Conservation (phyloP, 2,113 vertebrate genomes). For the Nannospalax galili region DNA sequence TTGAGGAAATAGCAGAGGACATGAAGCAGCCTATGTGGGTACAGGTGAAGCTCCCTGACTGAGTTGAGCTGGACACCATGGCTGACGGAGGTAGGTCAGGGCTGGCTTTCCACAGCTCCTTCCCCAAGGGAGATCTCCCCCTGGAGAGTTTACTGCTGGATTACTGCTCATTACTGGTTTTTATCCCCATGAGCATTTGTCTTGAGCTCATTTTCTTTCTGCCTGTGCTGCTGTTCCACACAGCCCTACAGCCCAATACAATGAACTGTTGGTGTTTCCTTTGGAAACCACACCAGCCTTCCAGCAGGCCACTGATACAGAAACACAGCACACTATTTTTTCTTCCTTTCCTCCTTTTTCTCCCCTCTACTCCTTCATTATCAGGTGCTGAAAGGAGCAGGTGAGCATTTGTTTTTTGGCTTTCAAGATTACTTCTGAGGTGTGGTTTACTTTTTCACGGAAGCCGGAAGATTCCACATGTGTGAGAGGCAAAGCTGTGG, state of each 20-base stretch:
- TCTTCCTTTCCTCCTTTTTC: no score
- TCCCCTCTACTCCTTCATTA: neutral
- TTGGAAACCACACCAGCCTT: conserved; percentile 13
- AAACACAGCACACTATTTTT: neutral
- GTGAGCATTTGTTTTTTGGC: neutral
- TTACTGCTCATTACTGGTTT: neutral
- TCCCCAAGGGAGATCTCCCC: fast-evolving
- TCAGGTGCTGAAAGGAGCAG: conserved; percentile 22
- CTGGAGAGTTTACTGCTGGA: neutral
- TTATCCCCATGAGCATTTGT: neutral
- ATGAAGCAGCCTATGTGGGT: fast-evolving
- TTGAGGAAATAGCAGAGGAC: neutral
- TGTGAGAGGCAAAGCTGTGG: neutral
- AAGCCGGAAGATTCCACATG: neutral
- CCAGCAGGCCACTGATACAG: neutral
- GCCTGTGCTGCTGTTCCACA: neutral
- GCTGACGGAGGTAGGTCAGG: neutral
- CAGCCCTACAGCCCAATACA: neutral
- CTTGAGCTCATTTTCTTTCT: neutral
- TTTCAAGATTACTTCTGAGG: neutral
- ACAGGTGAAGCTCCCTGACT: neutral
- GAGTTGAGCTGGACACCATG: fast-evolving
- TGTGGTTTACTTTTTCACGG: neutral
- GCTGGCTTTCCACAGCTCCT: fast-evolving
- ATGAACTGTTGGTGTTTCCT: neutral